phyloP scores from a whole-genome alignment of 1,140 invertebrate species.

The Leptestheria dahalacensis region DNA sequence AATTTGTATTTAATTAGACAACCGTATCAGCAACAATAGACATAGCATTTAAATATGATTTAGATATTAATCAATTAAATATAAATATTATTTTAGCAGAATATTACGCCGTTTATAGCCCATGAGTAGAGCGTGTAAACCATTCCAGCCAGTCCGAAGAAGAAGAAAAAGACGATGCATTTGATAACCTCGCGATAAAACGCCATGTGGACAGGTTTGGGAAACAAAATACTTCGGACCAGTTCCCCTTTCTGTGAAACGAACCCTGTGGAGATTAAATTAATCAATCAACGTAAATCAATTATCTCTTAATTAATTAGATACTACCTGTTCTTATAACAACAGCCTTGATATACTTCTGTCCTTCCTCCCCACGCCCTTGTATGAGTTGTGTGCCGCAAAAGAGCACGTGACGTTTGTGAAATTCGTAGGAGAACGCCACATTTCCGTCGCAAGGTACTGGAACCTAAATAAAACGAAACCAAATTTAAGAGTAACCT shows the following conservation, averaged over 20 bases:
- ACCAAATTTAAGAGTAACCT: background rate
- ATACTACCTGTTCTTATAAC: conserved; percentile 38
- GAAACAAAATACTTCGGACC: conserved; percentile 35
- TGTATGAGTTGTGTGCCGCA: conserved; percentile 36
- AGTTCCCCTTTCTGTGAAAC: conserved; percentile 34
- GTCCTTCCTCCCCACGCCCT: conserved; percentile 30
- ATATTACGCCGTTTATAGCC: conserved; percentile 22
- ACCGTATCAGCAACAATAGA: too few species aligned
- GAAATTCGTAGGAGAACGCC: conserved; percentile 10
- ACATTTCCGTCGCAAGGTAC: conserved; percentile 18
- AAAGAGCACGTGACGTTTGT: conserved; percentile 32
- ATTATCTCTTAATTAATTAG: too few species aligned
- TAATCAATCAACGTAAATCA: conserved; percentile 8
- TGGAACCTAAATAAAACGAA: conserved; percentile 17
- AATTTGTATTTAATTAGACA: too few species aligned
- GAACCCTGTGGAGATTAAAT: conserved; percentile 33
- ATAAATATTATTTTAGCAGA: too few species aligned
- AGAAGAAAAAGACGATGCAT: conserved; percentile 29
- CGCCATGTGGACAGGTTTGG: conserved; percentile 35
- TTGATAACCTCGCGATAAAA: conserved; percentile 34
- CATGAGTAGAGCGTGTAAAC: conserved; percentile 25
- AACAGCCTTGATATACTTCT: conserved; percentile 29
- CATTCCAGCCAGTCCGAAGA: conserved; percentile 25
- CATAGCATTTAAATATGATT: too few species aligned
- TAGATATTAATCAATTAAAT: too few species aligned